Evolutionary conservation across 1,140 invertebrate genomes (phyloP).

Genomic region (Pseudoatta argentina): DNA sequence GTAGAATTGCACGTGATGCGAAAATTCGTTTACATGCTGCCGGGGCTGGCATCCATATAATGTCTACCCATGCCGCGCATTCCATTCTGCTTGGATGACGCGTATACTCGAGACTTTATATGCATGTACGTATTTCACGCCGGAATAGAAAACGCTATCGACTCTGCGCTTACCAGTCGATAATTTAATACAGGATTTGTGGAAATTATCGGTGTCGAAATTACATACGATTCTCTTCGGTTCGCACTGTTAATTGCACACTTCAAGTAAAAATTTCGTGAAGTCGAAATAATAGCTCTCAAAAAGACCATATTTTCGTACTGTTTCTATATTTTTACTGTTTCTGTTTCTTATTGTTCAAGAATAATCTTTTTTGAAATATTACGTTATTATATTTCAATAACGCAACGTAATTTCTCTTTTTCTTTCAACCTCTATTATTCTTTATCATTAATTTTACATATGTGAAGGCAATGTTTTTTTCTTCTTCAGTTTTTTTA

Average conservation of each 20-base stretch:
- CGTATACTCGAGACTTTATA: conserved; percentile 45
- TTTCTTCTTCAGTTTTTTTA: too few species aligned
- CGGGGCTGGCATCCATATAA: conserved; percentile 52
- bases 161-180: background rate
- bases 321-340: background rate
- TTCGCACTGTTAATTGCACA: background rate
- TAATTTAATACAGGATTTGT: background rate
- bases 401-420: too few species aligned
- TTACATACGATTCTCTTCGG: background rate
- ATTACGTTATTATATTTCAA: too few species aligned
- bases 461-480: too few species aligned
- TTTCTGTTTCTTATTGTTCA: background rate
- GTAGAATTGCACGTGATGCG: conserved; percentile 70
- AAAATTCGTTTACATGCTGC: conserved; percentile 73
- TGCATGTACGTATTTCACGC: conserved; percentile 23
- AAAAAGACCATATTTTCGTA: background rate
- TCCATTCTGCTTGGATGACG: conserved; percentile 65
- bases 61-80: conserved; percentile 64
- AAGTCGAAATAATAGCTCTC: background rate
- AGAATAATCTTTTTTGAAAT: background rate
- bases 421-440: too few species aligned
- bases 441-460: too few species aligned
- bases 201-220: background rate
- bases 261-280: background rate
- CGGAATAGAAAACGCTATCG: conserved; percentile 10